Conservation (phyloP, 2,113 vertebrate species). For the Nesoenas mayeri region DNA sequence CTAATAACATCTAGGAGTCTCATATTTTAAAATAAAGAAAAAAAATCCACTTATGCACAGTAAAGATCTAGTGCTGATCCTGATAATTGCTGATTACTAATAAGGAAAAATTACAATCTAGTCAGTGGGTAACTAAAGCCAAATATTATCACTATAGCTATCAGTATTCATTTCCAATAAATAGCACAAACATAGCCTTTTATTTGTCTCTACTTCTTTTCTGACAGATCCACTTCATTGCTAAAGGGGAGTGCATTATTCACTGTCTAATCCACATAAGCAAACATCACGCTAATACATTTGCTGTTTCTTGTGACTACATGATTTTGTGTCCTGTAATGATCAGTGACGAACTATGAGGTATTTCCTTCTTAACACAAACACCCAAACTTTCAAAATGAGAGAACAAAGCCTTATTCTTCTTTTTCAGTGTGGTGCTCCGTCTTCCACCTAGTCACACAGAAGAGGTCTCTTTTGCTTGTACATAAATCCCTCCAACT, state of each 20-base stretch:
- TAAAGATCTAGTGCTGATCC: background rate
- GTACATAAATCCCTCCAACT: rapidly evolving
- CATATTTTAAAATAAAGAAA: background rate
- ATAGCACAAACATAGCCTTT: background rate
- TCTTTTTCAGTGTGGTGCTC: background rate
- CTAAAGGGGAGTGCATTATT: background rate
- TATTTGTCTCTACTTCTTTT: background rate
- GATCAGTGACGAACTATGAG: background rate
- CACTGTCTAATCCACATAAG: background rate
- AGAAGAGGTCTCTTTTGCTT: background rate
- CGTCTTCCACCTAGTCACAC: background rate
- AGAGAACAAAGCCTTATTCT: background rate
- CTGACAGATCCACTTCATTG: background rate
- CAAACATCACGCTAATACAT: background rate
- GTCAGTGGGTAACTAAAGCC: background rate
- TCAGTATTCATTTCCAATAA: background rate
- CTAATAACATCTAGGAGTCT: background rate
- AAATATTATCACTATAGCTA: background rate
- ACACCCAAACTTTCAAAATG: background rate
- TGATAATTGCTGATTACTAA: background rate
- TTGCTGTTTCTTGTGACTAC: background rate
- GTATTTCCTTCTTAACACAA: background rate
- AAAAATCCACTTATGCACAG: background rate
- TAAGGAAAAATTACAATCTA: background rate
- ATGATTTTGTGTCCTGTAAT: background rate